Base-by-base conservation (phyloP, 2,113 vertebrate species). In the Neoarius graeffei region DNA sequence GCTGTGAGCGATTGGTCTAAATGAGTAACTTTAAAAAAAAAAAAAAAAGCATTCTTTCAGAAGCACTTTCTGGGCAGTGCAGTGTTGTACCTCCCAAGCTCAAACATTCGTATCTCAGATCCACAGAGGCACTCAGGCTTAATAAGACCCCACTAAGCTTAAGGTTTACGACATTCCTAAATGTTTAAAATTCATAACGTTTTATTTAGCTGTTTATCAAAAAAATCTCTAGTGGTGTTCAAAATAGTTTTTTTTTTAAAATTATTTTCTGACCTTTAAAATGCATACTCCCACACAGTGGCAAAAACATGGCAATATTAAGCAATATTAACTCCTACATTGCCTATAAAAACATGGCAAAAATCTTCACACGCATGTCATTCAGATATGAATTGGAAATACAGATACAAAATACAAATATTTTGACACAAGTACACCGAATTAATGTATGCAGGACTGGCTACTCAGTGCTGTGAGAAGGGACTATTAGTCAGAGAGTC, bases 321-420 rank as follows among this genome's bases (percentile, higher is more conserved):
- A 57, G 77, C 77, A 56, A 20, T 57, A 30, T 81, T 81, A 59
- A 81, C 56, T 59, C 79, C 79, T 27, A 69, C n/a, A 11, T 20
- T 48, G 62, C 27, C 62, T 79, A 69, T 14, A n/a, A 48, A 54
- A 25, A 76, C 67, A 74, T 62, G 54, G 15, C 27, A 83, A 42
- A 83, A 27, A 74, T 76, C 80, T 50, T 79, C 7, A 17, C 27
- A 27, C 52, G 56, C 23, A n/a, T 50, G 42, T 48, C 69, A 27
- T 35, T 84, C 81, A 66, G 48, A 56, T 57, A 79, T 88, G 48
- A 77, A 54, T 66, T 57, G 62, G 57, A 25, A 48, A 82, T 14
- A 10, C 17, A 62, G 9, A 23, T 7, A 42, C 48, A 52, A 25
- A 77, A 77, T 77, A 52, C 4, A 11, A 48, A 74, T 42, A 20